Evolutionary conservation across 2,888 invertebrate species (phyloP).

Genomic region (Mythimna ferrago): DNA sequence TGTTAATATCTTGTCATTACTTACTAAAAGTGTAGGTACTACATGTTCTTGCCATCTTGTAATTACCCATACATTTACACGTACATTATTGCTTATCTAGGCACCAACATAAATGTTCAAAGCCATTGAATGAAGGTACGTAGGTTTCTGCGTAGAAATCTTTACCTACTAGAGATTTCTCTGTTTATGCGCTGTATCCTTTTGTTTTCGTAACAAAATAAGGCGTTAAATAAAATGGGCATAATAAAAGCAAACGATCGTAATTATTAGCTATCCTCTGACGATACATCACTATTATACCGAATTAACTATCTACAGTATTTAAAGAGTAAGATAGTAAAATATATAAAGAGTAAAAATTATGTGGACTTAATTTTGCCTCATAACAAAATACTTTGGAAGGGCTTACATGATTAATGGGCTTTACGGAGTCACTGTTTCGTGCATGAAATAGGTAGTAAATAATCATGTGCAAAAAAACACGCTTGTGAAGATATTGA

Average conservation of each 20-base stretch:
- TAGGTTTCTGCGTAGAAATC: slow-evolving; percentile 6
- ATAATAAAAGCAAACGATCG: neutral
- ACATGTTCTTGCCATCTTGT: neutral
- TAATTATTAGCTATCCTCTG: too few relatives aligned
- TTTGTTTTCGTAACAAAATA: neutral
- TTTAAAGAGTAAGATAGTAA: too few relatives aligned
- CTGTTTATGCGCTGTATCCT: neutral
- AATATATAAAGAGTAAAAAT: neutral
- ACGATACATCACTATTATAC: neutral
- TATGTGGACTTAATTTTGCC: too few relatives aligned
- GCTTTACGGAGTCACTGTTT: too few relatives aligned
- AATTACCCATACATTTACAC: slow-evolving; percentile 24
- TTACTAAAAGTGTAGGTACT: neutral
- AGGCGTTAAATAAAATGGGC: neutral
- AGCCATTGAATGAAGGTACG: slow-evolving; percentile 3
- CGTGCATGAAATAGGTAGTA: too few relatives aligned
- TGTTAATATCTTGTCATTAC: slow-evolving; percentile 8
- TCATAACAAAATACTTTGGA: too few relatives aligned
- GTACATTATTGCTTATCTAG: slow-evolving; percentile 25
- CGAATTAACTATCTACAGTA: neutral
- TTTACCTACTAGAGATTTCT: slow-evolving; percentile 16
- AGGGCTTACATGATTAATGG: too few relatives aligned
- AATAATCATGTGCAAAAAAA: too few relatives aligned
- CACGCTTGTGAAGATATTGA: too few relatives aligned
- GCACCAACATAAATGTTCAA: slow-evolving; percentile 3